Percentiles rank a stretch among this genome's conserved stretches.
phyloP scores from a whole-genome alignment of 2,113 vertebrate species.

The Myanophis thanlyinensis region DNA sequence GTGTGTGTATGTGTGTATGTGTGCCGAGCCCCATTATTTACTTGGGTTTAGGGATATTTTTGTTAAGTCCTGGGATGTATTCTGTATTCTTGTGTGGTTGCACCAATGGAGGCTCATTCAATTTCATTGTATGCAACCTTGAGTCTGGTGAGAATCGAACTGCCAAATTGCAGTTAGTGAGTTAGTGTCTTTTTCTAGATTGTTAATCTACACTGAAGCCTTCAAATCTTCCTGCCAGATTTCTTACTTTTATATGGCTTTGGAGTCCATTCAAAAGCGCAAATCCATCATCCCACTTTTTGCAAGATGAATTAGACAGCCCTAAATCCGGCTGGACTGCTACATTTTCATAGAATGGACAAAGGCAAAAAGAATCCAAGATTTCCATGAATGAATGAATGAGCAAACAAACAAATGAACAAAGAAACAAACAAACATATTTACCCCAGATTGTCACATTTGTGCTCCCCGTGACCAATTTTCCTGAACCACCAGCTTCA shows the following conservation, averaged over 20 bases:
- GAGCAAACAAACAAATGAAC: neutral
- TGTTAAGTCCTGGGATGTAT: too few relatives aligned
- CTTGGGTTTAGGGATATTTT: too few relatives aligned
- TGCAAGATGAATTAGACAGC: neutral
- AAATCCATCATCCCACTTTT: neutral
- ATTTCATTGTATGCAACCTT: too few relatives aligned
- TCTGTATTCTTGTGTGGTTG: too few relatives aligned
- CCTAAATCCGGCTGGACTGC: neutral
- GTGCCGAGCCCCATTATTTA: too few relatives aligned
- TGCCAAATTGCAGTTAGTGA: too few relatives aligned
- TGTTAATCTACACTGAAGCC: neutral
- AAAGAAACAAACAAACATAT: neutral
- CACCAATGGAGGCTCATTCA: too few relatives aligned
- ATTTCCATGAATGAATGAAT: neutral
- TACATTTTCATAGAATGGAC: neutral
- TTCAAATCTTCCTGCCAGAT: neutral
- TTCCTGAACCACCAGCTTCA: fast-evolving
- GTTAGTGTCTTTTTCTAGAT: neutral
- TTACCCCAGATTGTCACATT: neutral
- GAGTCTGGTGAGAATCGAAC: too few relatives aligned
- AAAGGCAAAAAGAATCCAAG: neutral
- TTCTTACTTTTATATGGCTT: neutral
- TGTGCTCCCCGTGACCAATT: fast-evolving
- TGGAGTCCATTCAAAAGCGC: neutral
- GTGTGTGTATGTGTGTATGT: too few relatives aligned